These are phyloP conservation scores for Bubo bubo DNA, from an alignment of 2,113 vertebrate genomes.

Conservation along the genomic window DNA sequence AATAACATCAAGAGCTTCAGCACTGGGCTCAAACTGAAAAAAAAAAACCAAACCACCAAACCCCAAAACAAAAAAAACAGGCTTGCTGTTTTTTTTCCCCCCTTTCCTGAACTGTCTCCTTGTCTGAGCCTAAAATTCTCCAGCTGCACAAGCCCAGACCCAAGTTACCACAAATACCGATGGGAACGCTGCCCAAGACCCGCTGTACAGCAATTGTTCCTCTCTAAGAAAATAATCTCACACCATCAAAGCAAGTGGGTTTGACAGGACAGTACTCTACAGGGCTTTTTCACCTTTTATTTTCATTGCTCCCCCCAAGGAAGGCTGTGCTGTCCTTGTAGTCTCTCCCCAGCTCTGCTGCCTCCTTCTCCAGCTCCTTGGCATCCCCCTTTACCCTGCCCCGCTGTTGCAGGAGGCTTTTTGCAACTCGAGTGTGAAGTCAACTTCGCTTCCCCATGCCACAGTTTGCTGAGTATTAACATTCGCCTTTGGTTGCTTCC, in stretches of 20 bases:
- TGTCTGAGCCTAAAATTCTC: neutral
- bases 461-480: neutral
- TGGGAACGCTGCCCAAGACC: accelerated
- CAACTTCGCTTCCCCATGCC: neutral
- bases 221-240: neutral
- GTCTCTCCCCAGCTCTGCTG: neutral
- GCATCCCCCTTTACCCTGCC: neutral
- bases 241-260: accelerated
- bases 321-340: neutral
- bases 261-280: accelerated
- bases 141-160: neutral
- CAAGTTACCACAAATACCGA: accelerated
- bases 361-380: neutral
- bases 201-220: accelerated
- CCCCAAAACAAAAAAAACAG: no score
- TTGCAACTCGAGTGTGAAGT: neutral
- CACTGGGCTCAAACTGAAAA: neutral
- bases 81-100: neutral
- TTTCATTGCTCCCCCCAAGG: no score
- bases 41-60: neutral
- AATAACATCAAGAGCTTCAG: neutral
- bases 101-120: neutral
- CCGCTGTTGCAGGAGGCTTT: neutral
- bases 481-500: neutral
- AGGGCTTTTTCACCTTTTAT: neutral